Percentiles rank a stretch among this genome's conserved stretches.
These are phyloP conservation scores for Gallinago solitaria DNA, from an alignment of 2,797 vertebrate genomes.

Conservation along the genomic window DNA sequence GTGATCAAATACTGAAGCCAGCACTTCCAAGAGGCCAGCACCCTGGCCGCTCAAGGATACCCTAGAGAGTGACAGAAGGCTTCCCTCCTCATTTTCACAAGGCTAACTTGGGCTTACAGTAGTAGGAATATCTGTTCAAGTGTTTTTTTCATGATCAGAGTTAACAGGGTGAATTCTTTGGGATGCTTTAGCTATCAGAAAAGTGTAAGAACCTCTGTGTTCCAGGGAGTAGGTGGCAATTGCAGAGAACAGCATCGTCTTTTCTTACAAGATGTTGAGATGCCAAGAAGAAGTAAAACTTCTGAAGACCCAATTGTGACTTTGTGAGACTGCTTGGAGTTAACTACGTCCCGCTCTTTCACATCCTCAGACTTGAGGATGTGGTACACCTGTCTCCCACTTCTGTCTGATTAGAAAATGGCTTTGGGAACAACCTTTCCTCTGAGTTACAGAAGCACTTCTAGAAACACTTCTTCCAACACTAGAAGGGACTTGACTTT, in stretches of 20 bases:
- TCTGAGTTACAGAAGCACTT: neutral
- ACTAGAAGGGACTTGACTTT: neutral
- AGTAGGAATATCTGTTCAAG: neutral
- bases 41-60: neutral
- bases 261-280: neutral
- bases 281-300: neutral
- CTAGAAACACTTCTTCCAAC: neutral
- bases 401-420: neutral
- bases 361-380: neutral
- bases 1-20: neutral
- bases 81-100: neutral
- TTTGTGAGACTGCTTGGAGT: neutral
- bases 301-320: neutral
- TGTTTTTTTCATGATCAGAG: neutral
- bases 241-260: neutral
- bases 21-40: neutral
- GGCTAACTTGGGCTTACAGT: neutral
- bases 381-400: neutral
- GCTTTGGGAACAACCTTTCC: neutral
- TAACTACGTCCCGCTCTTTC: neutral
- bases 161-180: neutral
- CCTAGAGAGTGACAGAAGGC: neutral
- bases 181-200: neutral
- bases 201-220: neutral
- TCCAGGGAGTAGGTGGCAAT: neutral